phyloP scores from a whole-genome alignment of 2,797 vertebrate genomes.

The Enteromius radiatus region DNA sequence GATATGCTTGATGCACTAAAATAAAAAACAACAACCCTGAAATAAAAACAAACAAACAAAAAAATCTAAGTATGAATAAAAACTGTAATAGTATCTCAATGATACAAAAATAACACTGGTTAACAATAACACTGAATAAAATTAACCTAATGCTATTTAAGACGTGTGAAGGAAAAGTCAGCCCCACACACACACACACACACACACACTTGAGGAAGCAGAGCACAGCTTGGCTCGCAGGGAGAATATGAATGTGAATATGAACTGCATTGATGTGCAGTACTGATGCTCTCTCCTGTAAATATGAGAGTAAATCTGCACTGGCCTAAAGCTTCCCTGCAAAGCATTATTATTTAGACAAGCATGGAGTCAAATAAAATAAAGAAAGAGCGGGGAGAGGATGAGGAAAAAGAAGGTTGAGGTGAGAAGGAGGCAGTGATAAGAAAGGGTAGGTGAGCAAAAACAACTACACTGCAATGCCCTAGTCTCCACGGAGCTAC shows the following conservation, averaged over 20 bases:
- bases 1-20: background rate
- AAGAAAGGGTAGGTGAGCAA: slow-evolving; percentile 72
- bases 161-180: background rate
- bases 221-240: slow-evolving; percentile 65
- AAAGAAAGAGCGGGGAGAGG: background rate
- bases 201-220: slow-evolving; percentile 61
- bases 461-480: slow-evolving; percentile 68
- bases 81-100: background rate
- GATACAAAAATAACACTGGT: background rate
- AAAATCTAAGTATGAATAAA: background rate
- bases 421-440: slow-evolving; percentile 58
- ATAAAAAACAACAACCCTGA: too few relatives aligned
- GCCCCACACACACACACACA: slow-evolving; percentile 10
- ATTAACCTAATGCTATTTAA: background rate
- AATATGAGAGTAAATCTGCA: slow-evolving; percentile 57
- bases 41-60: background rate
- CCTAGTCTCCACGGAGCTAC: slow-evolving; percentile 78
- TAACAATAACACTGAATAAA: background rate
- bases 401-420: background rate
- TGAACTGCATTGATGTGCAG: slow-evolving; percentile 40
- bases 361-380: slow-evolving; percentile 26
- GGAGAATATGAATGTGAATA: slow-evolving; percentile 42
- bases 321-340: slow-evolving; percentile 53
- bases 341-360: slow-evolving; percentile 53
- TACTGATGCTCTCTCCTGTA: slow-evolving; percentile 47